These are phyloP conservation scores for Uloborus plumipes DNA, from an alignment of 2,888 invertebrate species.

Conservation along the genomic window DNA sequence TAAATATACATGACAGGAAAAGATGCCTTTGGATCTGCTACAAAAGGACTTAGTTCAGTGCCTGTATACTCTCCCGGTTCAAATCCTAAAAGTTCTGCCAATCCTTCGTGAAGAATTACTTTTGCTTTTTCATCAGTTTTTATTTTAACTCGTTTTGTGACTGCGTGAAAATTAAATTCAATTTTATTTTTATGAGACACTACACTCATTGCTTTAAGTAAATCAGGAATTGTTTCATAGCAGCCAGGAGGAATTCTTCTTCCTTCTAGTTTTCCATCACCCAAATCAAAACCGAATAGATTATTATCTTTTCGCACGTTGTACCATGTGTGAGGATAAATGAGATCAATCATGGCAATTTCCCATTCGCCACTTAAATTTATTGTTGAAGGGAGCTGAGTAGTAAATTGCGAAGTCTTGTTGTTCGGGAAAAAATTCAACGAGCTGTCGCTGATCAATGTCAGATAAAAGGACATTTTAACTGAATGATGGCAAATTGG, in stretches of 20 bases:
- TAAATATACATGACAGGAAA: conserved; percentile 25
- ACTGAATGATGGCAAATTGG: no score
- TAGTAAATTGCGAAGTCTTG: conserved; percentile 67
- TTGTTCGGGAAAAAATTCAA: conserved; percentile 67
- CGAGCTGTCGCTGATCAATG: conserved; percentile 67
- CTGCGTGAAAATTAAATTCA: neutral
- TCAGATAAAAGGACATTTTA: conserved; percentile 63
- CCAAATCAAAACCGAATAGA: conserved; percentile 8
- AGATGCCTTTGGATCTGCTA: conserved; percentile 15
- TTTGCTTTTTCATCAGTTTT: conserved; percentile 6
- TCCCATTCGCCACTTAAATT: conserved; percentile 66
- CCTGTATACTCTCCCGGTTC: neutral
- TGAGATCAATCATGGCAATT: conserved; percentile 66
- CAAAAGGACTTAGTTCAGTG: neutral
- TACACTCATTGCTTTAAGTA: conserved; percentile 13
- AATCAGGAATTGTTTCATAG: conserved; percentile 25
- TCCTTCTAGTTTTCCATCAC: conserved; percentile 9
- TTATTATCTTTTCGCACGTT: conserved; percentile 6
- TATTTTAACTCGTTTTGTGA: conserved; percentile 24
- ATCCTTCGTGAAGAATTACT: conserved; percentile 5
- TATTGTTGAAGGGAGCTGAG: conserved; percentile 66
- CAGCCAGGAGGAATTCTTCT: conserved; percentile 28
- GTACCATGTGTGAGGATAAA: conserved; percentile 58
- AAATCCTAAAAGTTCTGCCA: conserved; percentile 18
- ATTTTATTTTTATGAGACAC: conserved; percentile 19